Evolutionary conservation across 2,113 vertebrate species (phyloP).

Genomic region (Centropristis striata): DNA sequence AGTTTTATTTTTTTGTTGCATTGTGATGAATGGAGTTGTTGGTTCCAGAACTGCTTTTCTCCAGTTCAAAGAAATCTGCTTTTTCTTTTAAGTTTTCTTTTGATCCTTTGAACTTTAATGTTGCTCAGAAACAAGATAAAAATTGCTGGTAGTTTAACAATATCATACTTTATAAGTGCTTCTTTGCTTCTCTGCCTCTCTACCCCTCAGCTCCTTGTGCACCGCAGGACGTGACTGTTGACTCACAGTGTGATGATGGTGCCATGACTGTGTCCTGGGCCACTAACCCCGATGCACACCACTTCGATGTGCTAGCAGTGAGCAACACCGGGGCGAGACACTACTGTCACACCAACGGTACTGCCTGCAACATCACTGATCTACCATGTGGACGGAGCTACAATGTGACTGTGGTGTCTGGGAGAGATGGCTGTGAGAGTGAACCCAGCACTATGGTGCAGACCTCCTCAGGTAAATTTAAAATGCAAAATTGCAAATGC

Average conservation of each 20-base stretch:
- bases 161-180: not conserved
- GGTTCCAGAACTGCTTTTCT: not conserved
- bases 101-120: not conserved
- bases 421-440: conserved; percentile 75
- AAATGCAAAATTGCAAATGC: not conserved
- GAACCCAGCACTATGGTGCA: conserved; percentile 46
- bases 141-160: not conserved
- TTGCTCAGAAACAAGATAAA: too few species aligned
- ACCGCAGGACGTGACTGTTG: conserved; percentile 69
- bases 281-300: conserved; percentile 70
- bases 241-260: conserved; percentile 55
- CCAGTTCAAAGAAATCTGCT: not conserved
- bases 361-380: conserved; percentile 62
- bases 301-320: conserved; percentile 70
- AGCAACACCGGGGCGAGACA: conserved; percentile 44
- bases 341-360: conserved; percentile 70
- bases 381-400: conserved; percentile 80
- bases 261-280: conserved; percentile 77
- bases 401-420: conserved; percentile 70
- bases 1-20: not conserved
- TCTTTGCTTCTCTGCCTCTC: not conserved
- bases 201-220: conserved; percentile 76
- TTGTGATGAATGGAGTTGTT: too few species aligned
- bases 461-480: conserved; percentile 76
- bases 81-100: not conserved